A percentile compares a stretch with the other conserved stretches of the same genome.
Conservation (phyloP, 2,113 vertebrate species). For the Eublepharis macularius region DNA sequence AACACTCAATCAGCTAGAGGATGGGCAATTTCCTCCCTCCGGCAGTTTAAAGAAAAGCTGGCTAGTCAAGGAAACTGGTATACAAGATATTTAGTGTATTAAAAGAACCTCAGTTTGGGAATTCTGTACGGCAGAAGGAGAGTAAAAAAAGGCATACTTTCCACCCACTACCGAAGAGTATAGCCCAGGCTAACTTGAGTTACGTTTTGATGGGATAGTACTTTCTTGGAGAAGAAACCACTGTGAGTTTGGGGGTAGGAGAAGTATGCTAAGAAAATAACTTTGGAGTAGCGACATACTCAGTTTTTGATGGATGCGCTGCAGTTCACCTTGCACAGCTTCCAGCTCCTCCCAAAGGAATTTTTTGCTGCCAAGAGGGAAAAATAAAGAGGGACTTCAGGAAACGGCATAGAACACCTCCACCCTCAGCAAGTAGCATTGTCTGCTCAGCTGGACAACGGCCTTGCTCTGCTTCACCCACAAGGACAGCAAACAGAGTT, state of each 20-base stretch:
- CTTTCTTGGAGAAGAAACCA: background rate
- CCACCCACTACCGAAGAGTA: background rate
- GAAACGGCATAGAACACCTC: background rate
- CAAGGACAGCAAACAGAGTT: background rate
- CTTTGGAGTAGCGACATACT: slow-evolving; percentile 42
- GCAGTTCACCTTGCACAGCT: slow-evolving; percentile 62
- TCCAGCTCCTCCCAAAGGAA: slow-evolving; percentile 72
- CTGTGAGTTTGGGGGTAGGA: too few relatives aligned
- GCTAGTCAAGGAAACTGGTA: background rate
- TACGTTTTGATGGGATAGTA: background rate
- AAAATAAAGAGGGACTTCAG: background rate
- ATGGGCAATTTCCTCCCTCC: background rate
- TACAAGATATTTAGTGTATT: background rate
- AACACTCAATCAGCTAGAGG: background rate
- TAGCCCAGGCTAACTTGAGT: background rate
- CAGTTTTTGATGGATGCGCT: slow-evolving; percentile 66
- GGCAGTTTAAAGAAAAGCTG: background rate
- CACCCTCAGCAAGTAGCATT: too few relatives aligned
- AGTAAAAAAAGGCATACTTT: background rate
- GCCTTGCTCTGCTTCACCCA: background rate
- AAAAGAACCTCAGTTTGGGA: background rate
- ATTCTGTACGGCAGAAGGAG: background rate
- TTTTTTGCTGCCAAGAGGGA: slow-evolving; percentile 13
- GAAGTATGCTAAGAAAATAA: background rate
- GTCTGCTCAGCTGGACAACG: too few relatives aligned